Percentiles rank a stretch among this genome's conserved stretches.
These are phyloP conservation scores for Sceloporus tristichus DNA, from an alignment of 2,113 vertebrate species.

Conservation along the genomic window DNA sequence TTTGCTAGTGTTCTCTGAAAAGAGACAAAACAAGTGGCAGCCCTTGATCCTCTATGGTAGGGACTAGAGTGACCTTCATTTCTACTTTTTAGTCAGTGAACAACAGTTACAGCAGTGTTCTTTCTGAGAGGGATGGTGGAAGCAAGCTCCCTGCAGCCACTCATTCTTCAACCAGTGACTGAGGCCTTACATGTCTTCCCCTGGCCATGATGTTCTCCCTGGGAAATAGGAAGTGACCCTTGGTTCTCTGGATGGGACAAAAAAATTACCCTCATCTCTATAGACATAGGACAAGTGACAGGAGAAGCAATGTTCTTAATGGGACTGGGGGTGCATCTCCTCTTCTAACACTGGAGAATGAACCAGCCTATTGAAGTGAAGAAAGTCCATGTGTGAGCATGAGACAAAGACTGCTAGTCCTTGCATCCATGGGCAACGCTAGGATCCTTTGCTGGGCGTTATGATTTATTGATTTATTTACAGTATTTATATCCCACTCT, in stretches of 20 bases:
- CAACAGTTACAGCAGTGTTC: neutral
- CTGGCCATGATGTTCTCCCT: neutral
- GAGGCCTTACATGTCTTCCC: neutral
- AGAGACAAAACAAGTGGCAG: neutral
- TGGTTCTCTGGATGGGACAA: neutral
- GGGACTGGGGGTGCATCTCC: neutral
- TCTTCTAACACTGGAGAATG: neutral
- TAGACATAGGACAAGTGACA: neutral
- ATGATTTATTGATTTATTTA: neutral
- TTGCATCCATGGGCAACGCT: neutral
- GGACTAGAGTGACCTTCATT: neutral
- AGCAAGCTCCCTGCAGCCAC: neutral
- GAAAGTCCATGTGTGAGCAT: neutral
- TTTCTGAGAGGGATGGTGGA: neutral
- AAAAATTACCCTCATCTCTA: neutral
- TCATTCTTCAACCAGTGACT: neutral
- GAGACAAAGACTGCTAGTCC: neutral
- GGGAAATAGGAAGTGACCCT: too few relatives aligned
- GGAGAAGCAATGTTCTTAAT: neutral
- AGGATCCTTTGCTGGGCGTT: too few relatives aligned
- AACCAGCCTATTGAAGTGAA: neutral
- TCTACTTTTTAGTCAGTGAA: neutral
- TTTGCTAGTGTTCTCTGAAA: slow-evolving; percentile 2
- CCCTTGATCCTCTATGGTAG: neutral
- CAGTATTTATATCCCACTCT: too few relatives aligned